Conservation (phyloP, 2,113 vertebrate genomes). For the Sinocyclocheilus anophthalmus region DNA sequence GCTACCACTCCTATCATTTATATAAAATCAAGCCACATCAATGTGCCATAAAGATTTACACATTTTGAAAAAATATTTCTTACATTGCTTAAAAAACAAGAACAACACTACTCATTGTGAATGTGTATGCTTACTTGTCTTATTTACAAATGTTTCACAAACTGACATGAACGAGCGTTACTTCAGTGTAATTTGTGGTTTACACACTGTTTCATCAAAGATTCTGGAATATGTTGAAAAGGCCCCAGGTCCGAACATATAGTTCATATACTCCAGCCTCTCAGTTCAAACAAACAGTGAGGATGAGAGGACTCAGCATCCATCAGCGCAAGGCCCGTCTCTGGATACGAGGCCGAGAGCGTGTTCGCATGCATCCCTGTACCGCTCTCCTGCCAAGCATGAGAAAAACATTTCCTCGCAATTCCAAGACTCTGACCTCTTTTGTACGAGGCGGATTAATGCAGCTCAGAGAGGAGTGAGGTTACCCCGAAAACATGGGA, state of each 20-base stretch:
- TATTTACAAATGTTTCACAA: neutral
- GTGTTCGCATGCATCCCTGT: constrained; percentile 31
- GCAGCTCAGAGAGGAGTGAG: constrained; percentile 32
- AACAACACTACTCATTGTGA: neutral
- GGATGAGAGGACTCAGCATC: neutral
- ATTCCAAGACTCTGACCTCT: constrained; percentile 42
- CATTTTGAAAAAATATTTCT: neutral
- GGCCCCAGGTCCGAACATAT: neutral
- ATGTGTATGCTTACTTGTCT: neutral
- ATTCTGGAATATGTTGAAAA: neutral
- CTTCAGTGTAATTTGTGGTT: neutral
- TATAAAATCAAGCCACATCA: no score
- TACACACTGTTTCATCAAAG: neutral
- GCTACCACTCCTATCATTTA: neutral
- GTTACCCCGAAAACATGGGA: constrained; percentile 43
- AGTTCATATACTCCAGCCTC: neutral
- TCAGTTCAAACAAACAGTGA: neutral
- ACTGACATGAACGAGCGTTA: neutral
- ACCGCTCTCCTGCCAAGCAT: constrained; percentile 25
- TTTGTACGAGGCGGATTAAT: constrained; percentile 34
- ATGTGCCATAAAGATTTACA: no score
- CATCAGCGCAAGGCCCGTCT: neutral
- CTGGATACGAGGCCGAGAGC: constrained; percentile 9
- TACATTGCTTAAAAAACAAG: neutral
- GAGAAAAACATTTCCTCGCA: constrained; percentile 43